Evolutionary conservation across 92 coral and sea anemone genomes (phyloP), one percentile per base, ranked within the genome.

Genomic region (Phenganax subtilis): DNA sequence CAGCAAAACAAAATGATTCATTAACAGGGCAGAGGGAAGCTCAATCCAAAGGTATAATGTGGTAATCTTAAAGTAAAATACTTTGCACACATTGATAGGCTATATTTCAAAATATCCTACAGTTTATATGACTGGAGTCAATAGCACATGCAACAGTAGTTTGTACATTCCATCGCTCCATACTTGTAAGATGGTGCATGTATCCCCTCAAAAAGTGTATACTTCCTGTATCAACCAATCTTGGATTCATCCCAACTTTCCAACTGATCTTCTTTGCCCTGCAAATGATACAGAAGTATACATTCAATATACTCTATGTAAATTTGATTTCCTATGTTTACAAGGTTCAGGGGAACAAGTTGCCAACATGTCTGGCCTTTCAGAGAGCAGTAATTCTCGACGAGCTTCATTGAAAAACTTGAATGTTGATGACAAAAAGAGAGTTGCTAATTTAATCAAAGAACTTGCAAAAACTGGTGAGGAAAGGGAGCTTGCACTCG

Each of bases 391-490:
- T 8, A 65, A 63, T 20, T 51, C 74, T 12, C 69, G 83, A 44
- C 37, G 83, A 20, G 69, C 83, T 12, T 79, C 83, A 6, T 61
- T 94, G 14, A 96, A 92, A 71, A 93, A 96, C 61, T 80, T 96
- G 67, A 89, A 87, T 57, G 92, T 92, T 16, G 92, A 96, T 78
- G 99, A 96, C 84, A 96, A 96, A 84, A 89, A 88, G 82, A 87
- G 99, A 69, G 91, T 96, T 63, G 99, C 99, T 16, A 96, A 96
- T 84, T 80, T 96, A 44, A 93, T 94, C 44, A 94, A 91, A 79
- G 98, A 94, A 83, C 87, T 94, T 53, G 98, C 97, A 27, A 92
- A 85, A 68, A 92, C 93, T 14, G 98, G 98, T 0, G 98, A 94
- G 86, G 98, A 94, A 54, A 79, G 96, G 64, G 91, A 90, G 75